Evolutionary conservation across 2,888 invertebrate genomes (phyloP), one percentile per base, ranked within the genome.

Genomic region (Dexiosoma caninum): DNA sequence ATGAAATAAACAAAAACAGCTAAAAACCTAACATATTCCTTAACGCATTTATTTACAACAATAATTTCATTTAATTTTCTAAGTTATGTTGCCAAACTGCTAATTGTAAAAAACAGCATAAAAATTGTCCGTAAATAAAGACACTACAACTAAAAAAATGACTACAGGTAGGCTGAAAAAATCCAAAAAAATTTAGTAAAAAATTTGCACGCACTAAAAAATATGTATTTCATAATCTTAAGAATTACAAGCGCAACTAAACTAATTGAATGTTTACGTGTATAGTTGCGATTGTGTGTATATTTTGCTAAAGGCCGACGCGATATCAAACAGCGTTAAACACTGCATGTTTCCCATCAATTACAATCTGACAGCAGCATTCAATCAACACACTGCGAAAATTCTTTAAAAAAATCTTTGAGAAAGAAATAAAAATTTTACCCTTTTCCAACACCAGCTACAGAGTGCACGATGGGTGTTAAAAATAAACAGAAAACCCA

Each of bases 101-200:
- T 55, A 40, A 60, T 71, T 62, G n/a, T 37, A 57, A 49, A 53
- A 64, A 57, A 35, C 16, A 21, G 62, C 60, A 46, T 59, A 77
- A 62, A 66, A 59, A 27, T 30, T 62, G 49, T 14, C 14, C 66
- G 35, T 64, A 44, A 51, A 10, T 37, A 53, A 7, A 35, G 14
- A 9, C 53, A 67, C 72, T 70, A 23, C 35, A 19, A 35, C 57
- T 69, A 84, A 86, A 87, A 82, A 86, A 87, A 87, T 87, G 84
- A 66, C 83, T 83, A 88, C 88, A 87, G 87, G 87, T 87, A 87
- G 86, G 88, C 83, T 86, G 84, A 67, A 86, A 85, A 86, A 86
- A 86, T 84, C 78, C 60, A 79, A 81, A 85, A 85, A 86, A 83
- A 85, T 71, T 53, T 10, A 51, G 16, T 77, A 79, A 27, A 66